Conservation (phyloP, 2,888 invertebrate species). For the Perizoma affinitatum region DNA sequence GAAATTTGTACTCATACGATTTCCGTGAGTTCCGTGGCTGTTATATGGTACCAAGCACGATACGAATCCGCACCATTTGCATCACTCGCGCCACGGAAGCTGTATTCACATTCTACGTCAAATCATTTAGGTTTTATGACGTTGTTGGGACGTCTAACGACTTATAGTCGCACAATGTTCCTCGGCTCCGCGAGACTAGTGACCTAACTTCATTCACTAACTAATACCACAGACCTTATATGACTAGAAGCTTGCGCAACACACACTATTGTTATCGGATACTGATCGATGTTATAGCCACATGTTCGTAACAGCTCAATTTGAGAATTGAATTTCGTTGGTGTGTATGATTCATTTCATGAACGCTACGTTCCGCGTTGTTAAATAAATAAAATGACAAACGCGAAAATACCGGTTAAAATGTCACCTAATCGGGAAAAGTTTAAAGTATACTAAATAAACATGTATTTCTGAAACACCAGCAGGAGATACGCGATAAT, state of each 20-base stretch:
- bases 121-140: too few relatives aligned
- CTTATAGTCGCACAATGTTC: background rate
- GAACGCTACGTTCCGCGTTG: background rate
- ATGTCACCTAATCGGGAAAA: background rate
- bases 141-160: background rate
- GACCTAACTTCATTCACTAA: background rate
- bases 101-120: too few relatives aligned
- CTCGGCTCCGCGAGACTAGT: too few relatives aligned
- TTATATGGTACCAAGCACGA: too few relatives aligned
- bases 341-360: background rate
- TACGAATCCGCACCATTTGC: too few relatives aligned
- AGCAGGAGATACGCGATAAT: too few relatives aligned
- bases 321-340: constrained; percentile 26
- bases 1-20: too few relatives aligned
- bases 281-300: constrained; percentile 31
- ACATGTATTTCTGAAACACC: too few relatives aligned
- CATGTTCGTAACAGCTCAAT: constrained; percentile 33
- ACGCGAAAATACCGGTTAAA: background rate
- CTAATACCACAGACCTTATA: constrained; percentile 2
- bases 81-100: too few relatives aligned
- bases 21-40: too few relatives aligned
- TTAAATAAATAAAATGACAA: background rate
- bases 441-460: background rate
- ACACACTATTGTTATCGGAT: constrained; percentile 23
- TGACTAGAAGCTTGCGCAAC: constrained; percentile 18